Base-by-base conservation (phyloP, 2,888 invertebrate species). In the Cerastoderma edule region DNA sequence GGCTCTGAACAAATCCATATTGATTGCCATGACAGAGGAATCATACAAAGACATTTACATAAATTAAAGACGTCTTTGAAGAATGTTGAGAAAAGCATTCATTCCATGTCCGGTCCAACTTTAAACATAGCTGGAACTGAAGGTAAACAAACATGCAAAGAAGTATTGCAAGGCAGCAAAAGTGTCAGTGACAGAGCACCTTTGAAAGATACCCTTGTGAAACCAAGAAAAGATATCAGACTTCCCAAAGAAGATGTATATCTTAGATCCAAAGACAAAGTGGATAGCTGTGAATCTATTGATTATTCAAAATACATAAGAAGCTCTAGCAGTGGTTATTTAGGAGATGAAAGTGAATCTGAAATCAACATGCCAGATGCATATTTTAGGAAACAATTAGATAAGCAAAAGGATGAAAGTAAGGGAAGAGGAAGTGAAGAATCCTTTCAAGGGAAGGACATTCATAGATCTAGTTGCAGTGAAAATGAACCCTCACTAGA, bases 241-340 rank as follows among this genome's bases (percentile, higher is more conserved):
- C n/a, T n/a, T n/a, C n/a, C n/a, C n/a, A n/a, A n/a, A n/a, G n/a
- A n/a, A n/a, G n/a, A n/a, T n/a, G n/a, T n/a, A n/a, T n/a, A n/a
- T n/a, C n/a, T n/a, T n/a, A n/a, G n/a, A n/a, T n/a, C n/a, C n/a
- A n/a, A n/a, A n/a, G n/a, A n/a, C n/a, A n/a, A n/a, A n/a, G n/a
- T n/a, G n/a, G n/a, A n/a, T n/a, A n/a, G n/a, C n/a, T n/a, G n/a
- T n/a, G n/a, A n/a, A n/a, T n/a, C n/a, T n/a, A n/a, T n/a, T n/a
- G n/a, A n/a, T n/a, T n/a, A n/a, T n/a, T n/a, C n/a, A n/a, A n/a
- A n/a, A n/a, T n/a, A n/a, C n/a, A n/a, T n/a, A n/a, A n/a, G n/a
- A n/a, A n/a, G n/a, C n/a, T n/a, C n/a, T n/a, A n/a, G 39, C 27
- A 60, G 60, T 60, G 60, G 60, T 27, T 60, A 60, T 60, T 10